Conservation (phyloP, 2,888 invertebrate species). For the Pachydiplax longipennis region DNA sequence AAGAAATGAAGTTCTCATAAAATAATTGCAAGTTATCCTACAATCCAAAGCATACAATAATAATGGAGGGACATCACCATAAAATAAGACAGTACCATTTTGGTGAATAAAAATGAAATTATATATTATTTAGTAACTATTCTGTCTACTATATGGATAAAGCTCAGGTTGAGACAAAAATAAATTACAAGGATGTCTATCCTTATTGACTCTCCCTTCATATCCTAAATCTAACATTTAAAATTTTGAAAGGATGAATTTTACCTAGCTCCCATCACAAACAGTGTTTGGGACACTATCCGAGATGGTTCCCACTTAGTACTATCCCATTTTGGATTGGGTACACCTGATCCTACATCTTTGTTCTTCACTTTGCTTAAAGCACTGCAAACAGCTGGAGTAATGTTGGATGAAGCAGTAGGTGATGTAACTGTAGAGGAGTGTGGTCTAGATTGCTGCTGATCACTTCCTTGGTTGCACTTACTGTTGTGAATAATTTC, state of each 20-base stretch:
- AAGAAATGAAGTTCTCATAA: too few species aligned
- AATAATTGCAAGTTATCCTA: too few species aligned
- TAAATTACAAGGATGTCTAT: background rate
- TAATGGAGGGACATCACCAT: too few species aligned
- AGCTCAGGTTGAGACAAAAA: background rate
- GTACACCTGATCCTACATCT: background rate
- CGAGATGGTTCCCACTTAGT: conserved; percentile 79
- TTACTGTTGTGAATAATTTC: background rate
- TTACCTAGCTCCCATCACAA: conserved; percentile 80
- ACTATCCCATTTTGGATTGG: conserved; percentile 59
- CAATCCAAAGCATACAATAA: too few species aligned
- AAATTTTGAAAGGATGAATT: conserved; percentile 6
- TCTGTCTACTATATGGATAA: conserved; percentile 44
- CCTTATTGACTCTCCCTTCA: background rate
- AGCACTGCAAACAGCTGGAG: background rate
- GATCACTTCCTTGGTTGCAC: background rate
- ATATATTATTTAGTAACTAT: too few species aligned
- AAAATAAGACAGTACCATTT: too few species aligned
- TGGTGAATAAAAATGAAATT: too few species aligned
- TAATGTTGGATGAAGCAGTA: background rate
- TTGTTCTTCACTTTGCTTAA: background rate
- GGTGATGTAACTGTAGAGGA: background rate
- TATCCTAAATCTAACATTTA: background rate
- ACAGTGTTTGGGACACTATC: conserved; percentile 74
- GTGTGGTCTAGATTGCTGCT: background rate